phyloP scores from a whole-genome alignment of 2,797 vertebrate genomes.

The Acrossocheilus wenchowensis region DNA sequence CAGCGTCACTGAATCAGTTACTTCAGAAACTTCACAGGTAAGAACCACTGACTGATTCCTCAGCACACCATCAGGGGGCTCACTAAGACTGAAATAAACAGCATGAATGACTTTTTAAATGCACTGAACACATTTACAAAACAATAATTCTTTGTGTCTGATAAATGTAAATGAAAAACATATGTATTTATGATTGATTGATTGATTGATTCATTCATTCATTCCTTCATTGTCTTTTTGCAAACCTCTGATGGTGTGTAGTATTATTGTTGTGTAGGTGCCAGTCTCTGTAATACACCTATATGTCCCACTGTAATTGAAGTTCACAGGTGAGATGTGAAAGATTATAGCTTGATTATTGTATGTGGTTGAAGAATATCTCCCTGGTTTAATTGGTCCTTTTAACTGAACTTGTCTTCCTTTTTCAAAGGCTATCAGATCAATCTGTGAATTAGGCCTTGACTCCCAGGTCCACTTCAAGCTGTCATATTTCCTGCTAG shows the following conservation, averaged over 20 bases:
- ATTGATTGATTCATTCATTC: not conserved
- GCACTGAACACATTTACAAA: not conserved
- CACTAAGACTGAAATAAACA: constrained; percentile 48
- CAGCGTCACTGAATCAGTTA: constrained; percentile 43
- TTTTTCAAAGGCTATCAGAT: not conserved
- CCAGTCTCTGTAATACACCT: not conserved
- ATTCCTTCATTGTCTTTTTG: not conserved
- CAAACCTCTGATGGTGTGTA: constrained; percentile 49
- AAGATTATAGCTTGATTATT: constrained; percentile 36
- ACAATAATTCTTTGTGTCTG: not conserved
- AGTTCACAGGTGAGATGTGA: constrained; percentile 57
- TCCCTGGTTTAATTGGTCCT: not conserved
- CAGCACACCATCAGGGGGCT: constrained; percentile 32
- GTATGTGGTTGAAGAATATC: constrained; percentile 26
- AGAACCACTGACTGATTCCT: constrained; percentile 32
- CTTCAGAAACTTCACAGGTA: constrained; percentile 56
- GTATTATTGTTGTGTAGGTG: constrained; percentile 7
- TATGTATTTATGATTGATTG: not conserved
- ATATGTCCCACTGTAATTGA: constrained; percentile 48
- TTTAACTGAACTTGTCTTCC: not conserved
- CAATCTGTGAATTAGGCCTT: not conserved
- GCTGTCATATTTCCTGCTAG: rapidly evolving
- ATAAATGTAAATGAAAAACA: not conserved
- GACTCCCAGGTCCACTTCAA: constrained; percentile 25
- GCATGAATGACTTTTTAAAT: not conserved